Conservation (phyloP, 2,888 invertebrate genomes). For the Marronus borbonicus region DNA sequence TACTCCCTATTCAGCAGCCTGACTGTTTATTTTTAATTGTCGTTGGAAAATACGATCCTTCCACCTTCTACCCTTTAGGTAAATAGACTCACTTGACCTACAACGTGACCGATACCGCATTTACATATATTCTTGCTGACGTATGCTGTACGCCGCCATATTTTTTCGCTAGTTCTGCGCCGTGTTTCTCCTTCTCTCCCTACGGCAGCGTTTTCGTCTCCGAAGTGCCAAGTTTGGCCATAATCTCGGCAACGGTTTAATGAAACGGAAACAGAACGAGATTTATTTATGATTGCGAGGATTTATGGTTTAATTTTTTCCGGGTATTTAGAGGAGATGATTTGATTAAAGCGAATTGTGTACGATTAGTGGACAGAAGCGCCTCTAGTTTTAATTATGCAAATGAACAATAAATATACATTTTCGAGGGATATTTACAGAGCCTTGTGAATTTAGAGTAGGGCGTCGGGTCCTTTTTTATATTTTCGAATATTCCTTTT, state of each 20-base stretch:
- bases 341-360: neutral
- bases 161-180: neutral
- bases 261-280: constrained; percentile 9
- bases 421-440: neutral
- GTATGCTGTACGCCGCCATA: constrained; percentile 12
- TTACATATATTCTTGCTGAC: constrained; percentile 13
- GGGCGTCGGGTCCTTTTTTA: too few relatives aligned
- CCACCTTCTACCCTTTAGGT: neutral
- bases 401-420: neutral
- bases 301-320: constrained; percentile 11
- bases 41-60: neutral
- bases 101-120: constrained; percentile 3
- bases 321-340: neutral
- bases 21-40: constrained; percentile 31
- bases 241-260: neutral
- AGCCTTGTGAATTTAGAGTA: too few relatives aligned
- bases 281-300: constrained; percentile 1
- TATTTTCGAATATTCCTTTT: too few relatives aligned
- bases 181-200: neutral
- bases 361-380: neutral
- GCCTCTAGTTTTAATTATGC: constrained; percentile 8
- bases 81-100: neutral
- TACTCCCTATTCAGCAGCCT: neutral
- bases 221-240: constrained; percentile 5
- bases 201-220: neutral